These are phyloP conservation scores for Sebastes schlegelii DNA, from an alignment of 2,113 vertebrate species.

Conservation along the genomic window DNA sequence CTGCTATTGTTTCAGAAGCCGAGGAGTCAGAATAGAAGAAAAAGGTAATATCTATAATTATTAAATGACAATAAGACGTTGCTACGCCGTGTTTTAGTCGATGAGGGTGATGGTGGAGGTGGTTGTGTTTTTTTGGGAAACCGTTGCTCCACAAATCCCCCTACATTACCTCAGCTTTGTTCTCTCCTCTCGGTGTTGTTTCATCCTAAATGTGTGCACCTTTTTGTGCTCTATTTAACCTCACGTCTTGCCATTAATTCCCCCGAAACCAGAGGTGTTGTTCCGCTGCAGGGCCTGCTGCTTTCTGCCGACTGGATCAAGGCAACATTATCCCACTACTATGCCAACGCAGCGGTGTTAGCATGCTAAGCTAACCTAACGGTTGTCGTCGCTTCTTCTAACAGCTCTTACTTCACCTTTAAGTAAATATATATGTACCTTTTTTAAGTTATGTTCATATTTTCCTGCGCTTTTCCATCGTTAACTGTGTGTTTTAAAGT, in stretches of 20 bases:
- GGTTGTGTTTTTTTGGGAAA: background rate
- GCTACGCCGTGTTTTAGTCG: slow-evolving; percentile 27
- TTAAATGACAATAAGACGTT: slow-evolving; percentile 1
- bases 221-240: background rate
- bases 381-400: too few relatives aligned
- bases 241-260: background rate
- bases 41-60: slow-evolving; percentile 63
- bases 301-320: too few relatives aligned
- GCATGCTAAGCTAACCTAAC: too few relatives aligned
- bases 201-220: background rate
- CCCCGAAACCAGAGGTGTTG: too few relatives aligned
- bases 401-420: too few relatives aligned
- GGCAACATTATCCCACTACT: too few relatives aligned
- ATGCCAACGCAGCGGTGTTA: too few relatives aligned
- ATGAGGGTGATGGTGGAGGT: slow-evolving; percentile 22
- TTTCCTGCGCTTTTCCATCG: too few relatives aligned
- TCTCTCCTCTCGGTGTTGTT: background rate
- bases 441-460: too few relatives aligned
- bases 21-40: slow-evolving; percentile 22
- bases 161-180: slow-evolving; percentile 19
- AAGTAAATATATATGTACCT: too few relatives aligned
- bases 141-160: background rate
- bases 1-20: slow-evolving; percentile 5
- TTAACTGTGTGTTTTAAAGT: too few relatives aligned
- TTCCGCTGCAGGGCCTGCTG: too few relatives aligned